Conservation (phyloP, 1,140 invertebrate genomes). For the Euura saliciscinereae region DNA sequence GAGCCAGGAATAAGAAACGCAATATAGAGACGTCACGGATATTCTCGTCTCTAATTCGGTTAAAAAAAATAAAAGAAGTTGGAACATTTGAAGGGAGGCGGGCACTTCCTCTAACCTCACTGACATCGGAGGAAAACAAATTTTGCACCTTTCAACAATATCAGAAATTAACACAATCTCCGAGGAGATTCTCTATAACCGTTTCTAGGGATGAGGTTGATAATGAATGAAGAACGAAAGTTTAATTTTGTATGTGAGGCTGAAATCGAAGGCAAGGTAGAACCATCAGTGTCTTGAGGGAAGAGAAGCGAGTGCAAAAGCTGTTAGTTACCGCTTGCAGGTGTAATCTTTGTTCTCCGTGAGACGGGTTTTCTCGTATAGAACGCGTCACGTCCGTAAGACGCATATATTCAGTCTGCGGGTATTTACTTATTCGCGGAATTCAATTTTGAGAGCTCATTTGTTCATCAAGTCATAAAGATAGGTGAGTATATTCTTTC, state of each 20-base stretch:
- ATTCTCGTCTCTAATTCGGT: background rate
- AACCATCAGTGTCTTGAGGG: background rate
- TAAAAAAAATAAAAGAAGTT: background rate
- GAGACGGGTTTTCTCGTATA: constrained; percentile 1
- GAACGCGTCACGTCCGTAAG: background rate
- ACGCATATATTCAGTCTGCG: background rate
- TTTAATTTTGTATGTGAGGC: background rate
- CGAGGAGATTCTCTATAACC: background rate
- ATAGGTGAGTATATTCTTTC: background rate
- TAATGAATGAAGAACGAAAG: background rate
- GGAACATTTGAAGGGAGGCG: background rate
- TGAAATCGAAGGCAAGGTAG: background rate
- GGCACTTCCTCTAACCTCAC: background rate
- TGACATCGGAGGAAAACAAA: background rate
- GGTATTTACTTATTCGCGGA: constrained; percentile 1
- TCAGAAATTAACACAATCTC: background rate
- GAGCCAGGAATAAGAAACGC: background rate
- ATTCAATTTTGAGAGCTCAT: background rate
- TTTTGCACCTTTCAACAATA: background rate
- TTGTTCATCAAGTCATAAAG: background rate
- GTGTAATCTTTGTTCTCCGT: constrained; percentile 5
- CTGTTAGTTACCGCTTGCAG: constrained; percentile 2
- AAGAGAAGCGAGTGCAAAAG: background rate
- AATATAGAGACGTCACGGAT: background rate
- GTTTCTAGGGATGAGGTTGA: too few species aligned